Percentiles rank a stretch among this genome's conserved stretches.
Conservation (phyloP, 2,113 vertebrate species). For the Crypturellus undulatus region DNA sequence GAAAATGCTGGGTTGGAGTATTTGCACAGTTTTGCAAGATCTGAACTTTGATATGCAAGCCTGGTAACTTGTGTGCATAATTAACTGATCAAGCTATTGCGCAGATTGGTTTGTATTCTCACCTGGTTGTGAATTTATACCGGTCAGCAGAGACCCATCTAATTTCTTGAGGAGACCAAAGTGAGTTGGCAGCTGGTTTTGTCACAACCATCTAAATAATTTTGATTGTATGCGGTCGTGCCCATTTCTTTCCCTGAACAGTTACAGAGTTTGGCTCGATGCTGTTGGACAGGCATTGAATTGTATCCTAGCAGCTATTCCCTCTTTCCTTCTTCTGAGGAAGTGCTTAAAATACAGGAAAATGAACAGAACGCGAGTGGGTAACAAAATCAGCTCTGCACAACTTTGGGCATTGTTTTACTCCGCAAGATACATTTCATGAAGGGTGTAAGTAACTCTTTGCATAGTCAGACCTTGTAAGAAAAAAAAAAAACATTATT, state of each 20-base stretch:
- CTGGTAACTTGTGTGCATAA: neutral
- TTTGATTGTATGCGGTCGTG: neutral
- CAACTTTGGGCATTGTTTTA: accelerated
- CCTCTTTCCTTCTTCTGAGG: neutral
- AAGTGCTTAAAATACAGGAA: neutral
- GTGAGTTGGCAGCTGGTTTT: neutral
- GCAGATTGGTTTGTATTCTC: neutral
- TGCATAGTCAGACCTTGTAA: neutral
- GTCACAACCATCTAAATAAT: neutral
- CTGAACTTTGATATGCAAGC: accelerated
- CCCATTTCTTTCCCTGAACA: neutral
- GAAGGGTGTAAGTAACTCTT: neutral
- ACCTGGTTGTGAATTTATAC: neutral
- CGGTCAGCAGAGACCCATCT: neutral
- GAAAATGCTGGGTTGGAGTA: neutral
- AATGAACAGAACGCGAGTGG: neutral
- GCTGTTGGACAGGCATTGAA: neutral
- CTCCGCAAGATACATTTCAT: accelerated
- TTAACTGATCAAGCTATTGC: neutral
- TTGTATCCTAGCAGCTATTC: neutral
- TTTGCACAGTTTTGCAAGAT: neutral
- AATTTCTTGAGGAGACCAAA: neutral
- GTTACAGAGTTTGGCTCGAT: neutral
- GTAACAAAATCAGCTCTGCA: neutral
- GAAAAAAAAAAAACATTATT: neutral